Percentiles rank a stretch among this genome's conserved stretches.
Evolutionary conservation across 2,113 vertebrate genomes (phyloP).

Genomic region (Kryptolebias marmoratus): DNA sequence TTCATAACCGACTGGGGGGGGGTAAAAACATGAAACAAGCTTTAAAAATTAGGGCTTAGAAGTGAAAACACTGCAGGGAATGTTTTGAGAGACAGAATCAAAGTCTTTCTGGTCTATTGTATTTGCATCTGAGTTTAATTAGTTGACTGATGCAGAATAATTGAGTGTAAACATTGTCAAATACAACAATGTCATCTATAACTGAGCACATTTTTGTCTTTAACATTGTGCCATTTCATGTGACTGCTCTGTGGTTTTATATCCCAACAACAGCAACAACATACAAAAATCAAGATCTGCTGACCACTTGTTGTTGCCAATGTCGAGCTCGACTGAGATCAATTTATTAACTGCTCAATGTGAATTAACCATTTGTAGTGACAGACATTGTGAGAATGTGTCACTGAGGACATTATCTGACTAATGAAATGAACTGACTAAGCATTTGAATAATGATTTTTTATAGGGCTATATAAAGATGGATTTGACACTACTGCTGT

Average conservation of each 20-base stretch:
- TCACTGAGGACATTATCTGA: slow-evolving; percentile 40
- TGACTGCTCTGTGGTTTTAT: not conserved
- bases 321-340: slow-evolving; percentile 3
- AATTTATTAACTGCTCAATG: slow-evolving; percentile 35
- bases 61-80: not conserved
- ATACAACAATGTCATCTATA: slow-evolving; percentile 3
- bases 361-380: slow-evolving; percentile 18
- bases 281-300: not conserved
- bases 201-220: not conserved
- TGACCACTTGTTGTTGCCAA: slow-evolving; percentile 3
- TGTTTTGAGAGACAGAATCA: slow-evolving; percentile 1
- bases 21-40: no score
- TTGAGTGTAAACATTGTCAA: not conserved
- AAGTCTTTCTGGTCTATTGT: not conserved
- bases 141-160: not conserved
- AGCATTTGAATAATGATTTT: slow-evolving; percentile 32
- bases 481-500: slow-evolving; percentile 44
- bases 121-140: not conserved
- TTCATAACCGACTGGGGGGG: no score
- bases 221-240: not conserved
- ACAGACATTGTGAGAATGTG: slow-evolving; percentile 24
- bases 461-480: slow-evolving; percentile 43
- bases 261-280: not conserved
- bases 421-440: slow-evolving; percentile 47
- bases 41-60: no score